These are phyloP conservation scores for Serrognathus titanus DNA, from an alignment of 2,888 invertebrate genomes.

Conservation along the genomic window DNA sequence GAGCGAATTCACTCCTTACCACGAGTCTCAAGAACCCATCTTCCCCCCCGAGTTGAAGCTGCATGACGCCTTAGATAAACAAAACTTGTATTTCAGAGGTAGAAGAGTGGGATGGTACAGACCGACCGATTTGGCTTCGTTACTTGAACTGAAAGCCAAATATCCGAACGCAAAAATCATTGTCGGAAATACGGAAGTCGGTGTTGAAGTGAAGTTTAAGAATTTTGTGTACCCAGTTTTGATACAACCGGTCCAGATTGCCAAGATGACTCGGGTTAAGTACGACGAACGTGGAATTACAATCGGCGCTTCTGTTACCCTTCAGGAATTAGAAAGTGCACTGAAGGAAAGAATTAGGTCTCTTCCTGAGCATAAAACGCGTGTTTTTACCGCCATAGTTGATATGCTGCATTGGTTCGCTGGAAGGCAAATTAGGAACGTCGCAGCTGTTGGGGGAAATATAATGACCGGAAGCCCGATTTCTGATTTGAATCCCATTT, in stretches of 20 bases:
- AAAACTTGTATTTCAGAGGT: constrained; percentile 61
- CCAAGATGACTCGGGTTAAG: constrained; percentile 61
- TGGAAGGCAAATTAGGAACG: constrained; percentile 91
- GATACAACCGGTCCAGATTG: constrained; percentile 67
- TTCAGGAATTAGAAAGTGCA: constrained; percentile 70
- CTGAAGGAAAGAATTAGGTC: constrained; percentile 56
- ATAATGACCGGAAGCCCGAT: constrained; percentile 91
- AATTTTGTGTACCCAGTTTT: constrained; percentile 74
- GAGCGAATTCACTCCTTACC: constrained; percentile 67
- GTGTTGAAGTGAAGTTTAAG: constrained; percentile 90
- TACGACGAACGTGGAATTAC: constrained; percentile 51
- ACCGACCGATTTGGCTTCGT: constrained; percentile 63
- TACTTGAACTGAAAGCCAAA: constrained; percentile 64
- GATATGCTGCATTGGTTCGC: constrained; percentile 94
- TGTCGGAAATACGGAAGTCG: constrained; percentile 87
- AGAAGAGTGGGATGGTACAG: constrained; percentile 70
- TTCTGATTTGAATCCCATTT: constrained; percentile 90
- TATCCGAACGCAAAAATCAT: constrained; percentile 72
- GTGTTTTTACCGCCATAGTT: constrained; percentile 65
- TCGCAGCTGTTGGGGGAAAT: constrained; percentile 89
- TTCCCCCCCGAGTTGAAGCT: constrained; percentile 88
- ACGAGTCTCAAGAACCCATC: constrained; percentile 83
- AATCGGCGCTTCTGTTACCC: constrained; percentile 76
- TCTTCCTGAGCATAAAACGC: constrained; percentile 55
- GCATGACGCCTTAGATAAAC: constrained; percentile 54